Base-by-base conservation (phyloP, 2,888 invertebrate genomes). In the Ramazzottius varieornatus region DNA sequence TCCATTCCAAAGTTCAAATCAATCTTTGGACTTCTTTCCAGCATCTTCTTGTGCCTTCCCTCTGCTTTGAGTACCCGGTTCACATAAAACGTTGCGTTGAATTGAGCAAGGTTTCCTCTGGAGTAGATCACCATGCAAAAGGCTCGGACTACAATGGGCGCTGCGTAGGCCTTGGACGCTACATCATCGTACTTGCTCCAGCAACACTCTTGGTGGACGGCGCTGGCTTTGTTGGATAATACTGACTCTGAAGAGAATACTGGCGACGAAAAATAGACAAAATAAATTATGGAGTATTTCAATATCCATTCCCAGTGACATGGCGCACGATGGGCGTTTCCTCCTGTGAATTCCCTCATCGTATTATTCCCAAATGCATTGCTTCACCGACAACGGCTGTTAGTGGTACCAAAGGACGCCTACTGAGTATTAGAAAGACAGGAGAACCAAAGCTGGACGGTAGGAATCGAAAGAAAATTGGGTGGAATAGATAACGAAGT, bases 201-300 rank as follows among this genome's bases (percentile, higher is more conserved):
- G 54, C 54, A 54, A 24, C 24, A 54, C 16, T 8, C 4, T 24
- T 54, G 54, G 4, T 54, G 54, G 8, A 54, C 29, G 54, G 54
- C 20, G n/a, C n/a, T n/a, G n/a, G n/a, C n/a, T n/a, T n/a, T n/a
- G n/a, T n/a, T n/a, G n/a, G n/a, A n/a, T n/a, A n/a, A n/a, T n/a
- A n/a, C n/a, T n/a, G n/a, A n/a, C n/a, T n/a, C n/a, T n/a, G n/a
- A n/a, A n/a, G n/a, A n/a, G n/a, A n/a, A n/a, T n/a, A n/a, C n/a
- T n/a, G n/a, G n/a, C n/a, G n/a, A n/a, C n/a, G n/a, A n/a, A n/a
- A n/a, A n/a, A n/a, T n/a, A n/a, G n/a, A n/a, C n/a, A n/a, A n/a
- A n/a, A n/a, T n/a, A n/a, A n/a, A n/a, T n/a, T n/a, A n/a, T 13
- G 54, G 4, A 54, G 54, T 54, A 54, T 54, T 54, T 54, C n/a